Conservation (phyloP, 1,140 invertebrate species). For the Scaptomyza hsui region DNA sequence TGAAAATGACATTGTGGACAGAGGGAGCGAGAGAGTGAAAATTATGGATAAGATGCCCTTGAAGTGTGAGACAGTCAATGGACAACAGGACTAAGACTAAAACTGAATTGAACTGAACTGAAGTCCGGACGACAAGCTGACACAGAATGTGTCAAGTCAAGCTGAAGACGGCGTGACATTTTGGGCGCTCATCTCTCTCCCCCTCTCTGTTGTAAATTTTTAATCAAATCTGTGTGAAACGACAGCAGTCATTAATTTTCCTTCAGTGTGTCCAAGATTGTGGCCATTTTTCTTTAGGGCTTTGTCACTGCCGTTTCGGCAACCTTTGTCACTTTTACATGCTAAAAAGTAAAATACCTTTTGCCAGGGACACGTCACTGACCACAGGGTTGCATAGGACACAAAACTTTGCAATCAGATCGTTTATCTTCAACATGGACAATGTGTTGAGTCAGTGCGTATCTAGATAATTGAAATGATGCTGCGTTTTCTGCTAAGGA, state of each 20-base stretch:
- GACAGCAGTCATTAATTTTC: constrained; percentile 56
- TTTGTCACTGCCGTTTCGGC: constrained; percentile 28
- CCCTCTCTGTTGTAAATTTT: constrained; percentile 40
- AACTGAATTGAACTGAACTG: neutral
- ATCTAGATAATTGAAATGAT: neutral
- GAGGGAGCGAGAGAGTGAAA: constrained; percentile 1
- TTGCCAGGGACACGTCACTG: constrained; percentile 10
- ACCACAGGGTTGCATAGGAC: constrained; percentile 28
- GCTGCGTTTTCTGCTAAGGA: neutral
- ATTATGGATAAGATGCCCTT: constrained; percentile 8
- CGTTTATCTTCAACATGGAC: constrained; percentile 5
- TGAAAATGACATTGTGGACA: neutral
- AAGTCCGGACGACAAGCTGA: constrained; percentile 23
- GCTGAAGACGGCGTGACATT: constrained; percentile 49
- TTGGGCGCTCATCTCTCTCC: constrained; percentile 11
- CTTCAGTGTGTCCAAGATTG: constrained; percentile 47
- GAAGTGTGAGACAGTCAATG: neutral
- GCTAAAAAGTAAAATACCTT: neutral
- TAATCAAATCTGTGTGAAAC: constrained; percentile 48
- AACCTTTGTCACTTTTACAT: constrained; percentile 47
- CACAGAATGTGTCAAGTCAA: constrained; percentile 50
- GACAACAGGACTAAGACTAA: constrained; percentile 7
- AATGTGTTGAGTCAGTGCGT: constrained; percentile 8
- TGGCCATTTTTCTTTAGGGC: constrained; percentile 43
- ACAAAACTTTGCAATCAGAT: neutral